Evolutionary conservation across 30 jellyfish, hydroid and myxozoan genomes (phyloP).

Genomic region (Turritopsis dohrnii): DNA sequence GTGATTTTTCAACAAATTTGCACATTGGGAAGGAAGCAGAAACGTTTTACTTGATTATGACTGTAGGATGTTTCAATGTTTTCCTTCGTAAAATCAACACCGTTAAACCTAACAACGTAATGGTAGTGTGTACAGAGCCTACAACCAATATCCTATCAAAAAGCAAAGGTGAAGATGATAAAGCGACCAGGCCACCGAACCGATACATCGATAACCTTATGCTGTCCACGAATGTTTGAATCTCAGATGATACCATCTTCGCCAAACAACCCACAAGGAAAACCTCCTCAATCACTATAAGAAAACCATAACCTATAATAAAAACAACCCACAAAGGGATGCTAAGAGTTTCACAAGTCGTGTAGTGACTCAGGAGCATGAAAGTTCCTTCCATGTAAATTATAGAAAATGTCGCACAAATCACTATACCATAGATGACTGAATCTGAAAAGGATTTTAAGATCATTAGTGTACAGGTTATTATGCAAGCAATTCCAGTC

Average conservation of each 20-base stretch:
- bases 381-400: not conserved
- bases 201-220: constrained; percentile 4
- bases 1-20: no score
- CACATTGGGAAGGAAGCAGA: no score
- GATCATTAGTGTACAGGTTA: not conserved
- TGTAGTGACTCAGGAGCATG: not conserved
- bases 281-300: not conserved
- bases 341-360: constrained; percentile 6
- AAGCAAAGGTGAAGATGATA: not conserved
- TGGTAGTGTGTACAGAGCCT: not conserved
- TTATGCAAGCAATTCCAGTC: not conserved
- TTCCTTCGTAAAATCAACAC: not conserved
- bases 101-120: not conserved
- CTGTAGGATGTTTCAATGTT: not conserved
- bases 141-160: not conserved
- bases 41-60: not conserved
- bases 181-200: constrained; percentile 14
- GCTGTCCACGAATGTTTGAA: constrained; percentile 16
- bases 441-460: not conserved
- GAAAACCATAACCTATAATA: not conserved
- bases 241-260: constrained; percentile 7
- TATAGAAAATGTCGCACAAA: not conserved
- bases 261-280: constrained; percentile 16
- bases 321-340: not conserved
- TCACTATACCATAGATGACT: not conserved